Base-by-base conservation (phyloP, 2,888 invertebrate species). In the Ectemnius cavifrons region DNA sequence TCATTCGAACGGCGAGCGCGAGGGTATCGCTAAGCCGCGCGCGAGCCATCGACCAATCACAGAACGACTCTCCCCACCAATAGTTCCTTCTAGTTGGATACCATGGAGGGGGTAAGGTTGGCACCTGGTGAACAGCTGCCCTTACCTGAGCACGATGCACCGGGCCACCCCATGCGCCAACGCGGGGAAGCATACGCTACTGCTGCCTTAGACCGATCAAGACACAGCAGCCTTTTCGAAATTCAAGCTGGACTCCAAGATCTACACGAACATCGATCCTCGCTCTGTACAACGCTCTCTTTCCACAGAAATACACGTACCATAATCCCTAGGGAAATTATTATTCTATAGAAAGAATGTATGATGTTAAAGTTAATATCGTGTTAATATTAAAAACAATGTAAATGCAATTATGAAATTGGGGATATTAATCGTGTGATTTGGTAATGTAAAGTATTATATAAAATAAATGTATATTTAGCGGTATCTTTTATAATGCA, bases 101-200 rank as follows among this genome's bases (percentile, higher is more conserved):
- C 69, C 49, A 57, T 75, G 69, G 79, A 64, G 81, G 84, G 82
- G 72, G 59, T 62, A 74, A 37, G 37, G 6, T 57, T 80, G 87
- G 87, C 89, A 89, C 89, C 90, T 89, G 90, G 89, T 89, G 88
- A 86, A 88, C 89, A 89, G 89, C 89, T 89, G 89, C 88, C 86
- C 85, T 86, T 88, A 88, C 88, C 89, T 87, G 78, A 14, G 52
- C 73, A 46, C 79, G 82, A 80, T 77, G 84, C 88, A 88, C 87
- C 87, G 83, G 87, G 87, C 86, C 87, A 83, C 84, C 86, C 82
- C 83, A 81, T 82, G 76, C 71, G 72, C 75, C 75, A 80, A 78
- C 70, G 80, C 74, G 73, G 62, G 67, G 73, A 74, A 58, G 67
- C 60, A 72, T 76, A 66, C 73, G 75, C 52, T 16, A 11, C 11